A percentile compares a stretch with the other conserved stretches of the same genome.
Evolutionary conservation across 1,140 invertebrate species (phyloP).

Genomic region (Rhopalosiphum padi): DNA sequence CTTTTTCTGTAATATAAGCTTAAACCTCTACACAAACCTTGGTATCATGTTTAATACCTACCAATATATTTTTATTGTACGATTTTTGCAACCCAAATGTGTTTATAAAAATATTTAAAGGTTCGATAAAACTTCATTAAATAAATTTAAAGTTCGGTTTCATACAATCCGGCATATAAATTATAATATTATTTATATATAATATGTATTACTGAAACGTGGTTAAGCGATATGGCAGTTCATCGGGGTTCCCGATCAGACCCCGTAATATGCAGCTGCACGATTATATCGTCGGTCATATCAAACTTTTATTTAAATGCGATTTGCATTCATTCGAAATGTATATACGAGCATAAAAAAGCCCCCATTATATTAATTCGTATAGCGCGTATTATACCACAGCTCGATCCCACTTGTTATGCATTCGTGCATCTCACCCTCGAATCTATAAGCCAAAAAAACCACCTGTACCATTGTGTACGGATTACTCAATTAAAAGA

Average conservation of each 20-base stretch:
- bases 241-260: not conserved
- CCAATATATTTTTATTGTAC: too few species aligned
- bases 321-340: constrained; percentile 55
- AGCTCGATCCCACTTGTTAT: constrained; percentile 50
- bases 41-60: too few species aligned
- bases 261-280: constrained; percentile 37
- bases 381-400: not conserved
- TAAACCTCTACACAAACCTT: too few species aligned
- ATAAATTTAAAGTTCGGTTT: too few species aligned
- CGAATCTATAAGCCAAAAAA: not conserved
- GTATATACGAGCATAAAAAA: constrained; percentile 37
- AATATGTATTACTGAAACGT: not conserved
- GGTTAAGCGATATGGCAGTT: too few species aligned
- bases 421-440: constrained; percentile 49
- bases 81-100: too few species aligned
- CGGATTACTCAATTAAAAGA: constrained; percentile 56
- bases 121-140: too few species aligned
- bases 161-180: not conserved
- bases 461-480: constrained; percentile 57
- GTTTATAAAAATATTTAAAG: too few species aligned
- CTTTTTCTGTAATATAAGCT: too few species aligned
- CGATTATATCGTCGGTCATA: constrained; percentile 50
- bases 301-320: constrained; percentile 57
- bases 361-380: not conserved
- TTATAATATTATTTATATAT: not conserved